These are phyloP conservation scores for Apamea sordens DNA, from an alignment of 2,888 invertebrate genomes.

Conservation along the genomic window DNA sequence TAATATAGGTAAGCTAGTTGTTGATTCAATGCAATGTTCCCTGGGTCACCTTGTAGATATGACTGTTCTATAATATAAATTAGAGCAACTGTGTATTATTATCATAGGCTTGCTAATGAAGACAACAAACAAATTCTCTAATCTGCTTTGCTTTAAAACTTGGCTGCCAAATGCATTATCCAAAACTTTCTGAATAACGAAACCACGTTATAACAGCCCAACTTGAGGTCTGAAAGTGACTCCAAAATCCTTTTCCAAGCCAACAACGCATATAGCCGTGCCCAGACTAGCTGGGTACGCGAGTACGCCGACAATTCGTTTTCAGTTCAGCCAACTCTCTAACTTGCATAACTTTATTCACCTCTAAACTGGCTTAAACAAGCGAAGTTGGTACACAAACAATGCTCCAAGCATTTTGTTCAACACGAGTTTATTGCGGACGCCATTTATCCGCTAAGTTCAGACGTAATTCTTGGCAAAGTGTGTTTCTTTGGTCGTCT, in stretches of 20 bases:
- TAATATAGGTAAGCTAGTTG: too few relatives aligned
- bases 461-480: slow-evolving; percentile 65
- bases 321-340: slow-evolving; percentile 59
- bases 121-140: slow-evolving; percentile 9
- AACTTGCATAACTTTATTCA: slow-evolving; percentile 69
- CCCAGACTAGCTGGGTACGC: slow-evolving; percentile 5
- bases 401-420: slow-evolving; percentile 67
- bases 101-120: neutral
- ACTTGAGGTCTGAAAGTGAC: slow-evolving; percentile 42
- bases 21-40: neutral
- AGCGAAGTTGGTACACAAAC: slow-evolving; percentile 64
- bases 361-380: slow-evolving; percentile 68
- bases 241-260: slow-evolving; percentile 46
- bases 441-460: slow-evolving; percentile 67
- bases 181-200: slow-evolving; percentile 27
- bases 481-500: slow-evolving; percentile 67
- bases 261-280: slow-evolving; percentile 62
- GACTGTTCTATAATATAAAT: too few relatives aligned
- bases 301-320: slow-evolving; percentile 55
- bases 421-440: slow-evolving; percentile 64
- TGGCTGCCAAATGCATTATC: slow-evolving; percentile 34
- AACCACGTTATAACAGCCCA: slow-evolving; percentile 50
- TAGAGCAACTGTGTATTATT: neutral
- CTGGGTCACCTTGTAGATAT: too few relatives aligned
- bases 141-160: neutral